phyloP scores from a whole-genome alignment of 2,888 invertebrate species.

The Drosophila villosipedis region DNA sequence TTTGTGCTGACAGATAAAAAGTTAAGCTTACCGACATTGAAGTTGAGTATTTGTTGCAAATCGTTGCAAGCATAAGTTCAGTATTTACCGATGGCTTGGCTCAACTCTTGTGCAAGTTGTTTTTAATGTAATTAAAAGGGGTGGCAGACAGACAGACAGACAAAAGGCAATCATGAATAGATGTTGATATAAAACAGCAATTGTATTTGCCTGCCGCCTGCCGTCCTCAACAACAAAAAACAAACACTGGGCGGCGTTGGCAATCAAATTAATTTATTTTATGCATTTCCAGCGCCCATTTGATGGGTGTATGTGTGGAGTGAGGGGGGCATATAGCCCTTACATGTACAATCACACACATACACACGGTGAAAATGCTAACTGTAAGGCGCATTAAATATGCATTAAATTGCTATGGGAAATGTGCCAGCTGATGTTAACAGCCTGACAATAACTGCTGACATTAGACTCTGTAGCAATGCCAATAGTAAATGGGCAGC shows the following conservation, averaged over 20 bases:
- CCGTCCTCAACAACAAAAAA: constrained; percentile 12
- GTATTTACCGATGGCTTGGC: constrained; percentile 11
- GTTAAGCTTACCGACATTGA: not conserved
- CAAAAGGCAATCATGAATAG: constrained; percentile 35
- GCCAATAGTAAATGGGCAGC: constrained; percentile 24
- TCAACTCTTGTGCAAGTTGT: constrained; percentile 19
- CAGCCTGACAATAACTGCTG: constrained; percentile 43
- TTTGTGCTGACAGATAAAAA: not conserved
- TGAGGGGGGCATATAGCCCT: not conserved
- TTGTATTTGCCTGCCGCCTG: constrained; percentile 37
- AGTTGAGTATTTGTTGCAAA: constrained; percentile 4
- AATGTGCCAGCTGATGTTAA: constrained; percentile 60
- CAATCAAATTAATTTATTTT: constrained; percentile 69
- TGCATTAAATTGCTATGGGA: constrained; percentile 67
- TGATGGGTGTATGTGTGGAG: not conserved
- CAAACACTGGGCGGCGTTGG: constrained; percentile 35
- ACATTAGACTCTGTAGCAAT: constrained; percentile 36
- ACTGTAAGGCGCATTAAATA: constrained; percentile 64
- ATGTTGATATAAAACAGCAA: constrained; percentile 42
- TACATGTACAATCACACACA: constrained; percentile 15
- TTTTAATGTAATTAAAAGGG: constrained; percentile 62
- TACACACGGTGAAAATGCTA: constrained; percentile 8
- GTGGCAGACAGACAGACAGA: constrained; percentile 24
- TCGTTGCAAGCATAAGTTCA: constrained; percentile 11
- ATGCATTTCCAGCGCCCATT: constrained; percentile 46